These are phyloP conservation scores for Hermaeophaga mercurialis DNA, from an alignment of 2,888 invertebrate genomes.

Conservation along the genomic window DNA sequence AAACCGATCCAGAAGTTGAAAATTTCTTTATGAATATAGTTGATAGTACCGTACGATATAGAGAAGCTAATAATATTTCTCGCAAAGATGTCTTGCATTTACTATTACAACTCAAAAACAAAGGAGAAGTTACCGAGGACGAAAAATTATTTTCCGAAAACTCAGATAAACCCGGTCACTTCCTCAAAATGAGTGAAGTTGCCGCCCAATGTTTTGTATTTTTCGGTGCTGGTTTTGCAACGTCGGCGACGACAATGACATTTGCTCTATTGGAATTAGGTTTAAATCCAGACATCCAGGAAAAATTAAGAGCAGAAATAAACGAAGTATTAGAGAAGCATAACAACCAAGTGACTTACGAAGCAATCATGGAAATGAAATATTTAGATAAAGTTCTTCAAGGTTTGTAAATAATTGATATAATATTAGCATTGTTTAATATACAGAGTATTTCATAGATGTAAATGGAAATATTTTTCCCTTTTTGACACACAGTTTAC, in stretches of 20 bases:
- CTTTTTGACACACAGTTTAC: too few species aligned
- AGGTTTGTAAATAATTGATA: constrained; percentile 46
- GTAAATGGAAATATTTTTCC: too few species aligned
- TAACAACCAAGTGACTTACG: constrained; percentile 40
- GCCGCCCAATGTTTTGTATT: constrained; percentile 40
- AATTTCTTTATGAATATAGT: constrained; percentile 59
- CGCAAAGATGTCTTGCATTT: constrained; percentile 64
- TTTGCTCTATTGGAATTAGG: constrained; percentile 43
- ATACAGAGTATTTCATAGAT: too few species aligned
- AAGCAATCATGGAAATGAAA: constrained; percentile 40
- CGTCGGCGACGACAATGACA: constrained; percentile 43
- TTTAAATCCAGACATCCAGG: constrained; percentile 39
- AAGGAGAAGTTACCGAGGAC: constrained; percentile 50
- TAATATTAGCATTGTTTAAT: too few species aligned
- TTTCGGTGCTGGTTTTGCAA: constrained; percentile 44
- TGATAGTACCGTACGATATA: constrained; percentile 55
- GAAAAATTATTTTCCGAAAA: constrained; percentile 43
- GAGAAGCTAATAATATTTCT: constrained; percentile 57
- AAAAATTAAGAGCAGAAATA: constrained; percentile 40
- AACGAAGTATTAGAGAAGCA: constrained; percentile 33
- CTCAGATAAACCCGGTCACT: constrained; percentile 3
- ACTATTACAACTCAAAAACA: constrained; percentile 57
- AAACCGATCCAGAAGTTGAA: constrained; percentile 41
- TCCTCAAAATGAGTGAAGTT: constrained; percentile 26
- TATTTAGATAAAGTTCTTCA: constrained; percentile 57